Percentiles rank a stretch among this genome's conserved stretches.
Evolutionary conservation across 2,888 invertebrate species (phyloP).

Genomic region (Acleris literana): DNA sequence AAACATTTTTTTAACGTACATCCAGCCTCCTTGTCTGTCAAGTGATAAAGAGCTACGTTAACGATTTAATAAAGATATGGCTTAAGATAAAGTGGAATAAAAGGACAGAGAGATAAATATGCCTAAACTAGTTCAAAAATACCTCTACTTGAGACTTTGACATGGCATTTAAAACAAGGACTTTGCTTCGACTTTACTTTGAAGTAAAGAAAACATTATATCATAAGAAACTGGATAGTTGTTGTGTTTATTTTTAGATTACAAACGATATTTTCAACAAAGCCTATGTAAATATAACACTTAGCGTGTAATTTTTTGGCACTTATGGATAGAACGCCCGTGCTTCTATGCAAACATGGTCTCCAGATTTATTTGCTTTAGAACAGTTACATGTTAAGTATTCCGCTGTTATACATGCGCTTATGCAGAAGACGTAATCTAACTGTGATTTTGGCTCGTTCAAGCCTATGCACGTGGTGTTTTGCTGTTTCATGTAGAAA

Average conservation of each 20-base stretch:
- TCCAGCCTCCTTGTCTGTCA: too few species aligned
- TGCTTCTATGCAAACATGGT: constrained; percentile 28
- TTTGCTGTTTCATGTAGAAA: neutral
- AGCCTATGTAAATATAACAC: constrained; percentile 5
- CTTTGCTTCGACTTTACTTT: too few species aligned
- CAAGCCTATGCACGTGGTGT: neutral
- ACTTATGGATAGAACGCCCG: constrained; percentile 9
- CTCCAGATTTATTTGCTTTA: constrained; percentile 17
- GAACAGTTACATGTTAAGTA: constrained; percentile 25
- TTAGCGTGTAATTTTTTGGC: constrained; percentile 18
- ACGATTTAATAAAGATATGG: too few species aligned
- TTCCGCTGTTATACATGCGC: constrained; percentile 22
- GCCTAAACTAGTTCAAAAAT: too few species aligned
- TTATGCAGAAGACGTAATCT: constrained; percentile 9
- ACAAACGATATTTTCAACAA: neutral
- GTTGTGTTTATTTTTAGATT: neutral
- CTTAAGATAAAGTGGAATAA: too few species aligned
- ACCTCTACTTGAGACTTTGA: too few species aligned
- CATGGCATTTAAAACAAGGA: too few species aligned
- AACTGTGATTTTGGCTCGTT: constrained; percentile 20
- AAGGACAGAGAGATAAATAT: too few species aligned
- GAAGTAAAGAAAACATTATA: too few species aligned
- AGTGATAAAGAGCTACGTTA: too few species aligned
- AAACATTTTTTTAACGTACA: too few species aligned
- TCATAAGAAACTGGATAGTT: too few species aligned